Conservation (phyloP, 35 echinoderm and acorn worm species). For the Ptychodera flava region DNA sequence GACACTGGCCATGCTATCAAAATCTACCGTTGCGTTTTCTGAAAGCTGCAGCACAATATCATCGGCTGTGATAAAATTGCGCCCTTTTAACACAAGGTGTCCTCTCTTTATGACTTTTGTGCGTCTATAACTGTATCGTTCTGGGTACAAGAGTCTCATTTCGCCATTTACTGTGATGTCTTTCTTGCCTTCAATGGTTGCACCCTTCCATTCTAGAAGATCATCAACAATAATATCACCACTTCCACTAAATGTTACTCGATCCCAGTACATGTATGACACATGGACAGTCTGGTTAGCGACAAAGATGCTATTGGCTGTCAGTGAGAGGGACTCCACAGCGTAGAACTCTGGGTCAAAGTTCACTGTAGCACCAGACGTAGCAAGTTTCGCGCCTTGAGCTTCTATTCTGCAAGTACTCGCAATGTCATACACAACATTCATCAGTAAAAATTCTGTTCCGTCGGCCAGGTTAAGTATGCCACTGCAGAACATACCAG, state of each 20-base stretch:
- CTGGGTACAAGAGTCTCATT: neutral
- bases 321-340: neutral
- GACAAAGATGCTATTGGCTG: neutral
- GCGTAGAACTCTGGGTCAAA: neutral
- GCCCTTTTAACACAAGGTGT: neutral
- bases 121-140: neutral
- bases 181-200: neutral
- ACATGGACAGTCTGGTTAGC: neutral
- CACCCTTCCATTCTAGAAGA: neutral
- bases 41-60: neutral
- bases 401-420: neutral
- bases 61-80: neutral
- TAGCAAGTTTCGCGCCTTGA: neutral
- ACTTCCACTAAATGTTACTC: neutral
- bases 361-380: neutral
- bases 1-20: neutral
- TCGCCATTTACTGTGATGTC: neutral
- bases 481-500: neutral
- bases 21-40: neutral
- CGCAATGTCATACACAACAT: neutral
- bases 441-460: neutral
- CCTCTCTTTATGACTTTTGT: neutral
- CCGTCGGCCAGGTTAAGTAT: neutral
- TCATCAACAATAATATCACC: neutral
- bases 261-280: neutral